Base-by-base conservation (phyloP, 2,888 invertebrate species). In the Malachius bipustulatus region DNA sequence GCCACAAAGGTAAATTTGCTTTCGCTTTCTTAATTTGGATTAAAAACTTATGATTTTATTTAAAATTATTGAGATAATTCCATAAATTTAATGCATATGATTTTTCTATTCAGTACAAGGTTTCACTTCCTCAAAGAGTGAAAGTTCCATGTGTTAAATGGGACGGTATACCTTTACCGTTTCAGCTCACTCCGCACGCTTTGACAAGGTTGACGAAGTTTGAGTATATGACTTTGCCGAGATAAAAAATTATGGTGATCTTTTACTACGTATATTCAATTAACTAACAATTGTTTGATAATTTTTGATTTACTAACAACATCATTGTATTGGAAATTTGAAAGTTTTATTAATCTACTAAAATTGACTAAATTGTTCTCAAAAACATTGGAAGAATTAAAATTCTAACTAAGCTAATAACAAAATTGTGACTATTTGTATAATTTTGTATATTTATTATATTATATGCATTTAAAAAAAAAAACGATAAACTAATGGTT, bases 1-100 rank as follows among this genome's bases (percentile, higher is more conserved):
- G 94, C 96, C 52, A 93, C 89, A 57, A 94, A 96, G 85, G 94
- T 96, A 70, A 69, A 31, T 31, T 9, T 19, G 6, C 9, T 24
- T 9, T 8, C 24, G 9, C 29, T 28, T 28, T 28, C 16, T 6
- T 32, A 32, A 24, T 35, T 3, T 35, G 6, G 11, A 9, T 11
- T 30, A n/a, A n/a, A n/a, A n/a, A n/a, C n/a, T n/a, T 13, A 19
- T 14, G 11, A n/a, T 32, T 14, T 32, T 19, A 11, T 32, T 32
- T 32, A n/a, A 24, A 4, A 10, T 16, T 4, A 8, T 34, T 28
- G 28, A 29, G 9, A 4, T 34, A 2, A 16, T 42, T 35, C 30
- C 35, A 32, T 16, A 39, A n/a, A 24, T 37, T 36, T 39, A 14
- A 38, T 38, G 33, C 34, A 34, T 16, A 36, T n/a, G n/a, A 38